Evolutionary conservation across 2,113 vertebrate species (phyloP).

Genomic region (Neolamprologus sp.): DNA sequence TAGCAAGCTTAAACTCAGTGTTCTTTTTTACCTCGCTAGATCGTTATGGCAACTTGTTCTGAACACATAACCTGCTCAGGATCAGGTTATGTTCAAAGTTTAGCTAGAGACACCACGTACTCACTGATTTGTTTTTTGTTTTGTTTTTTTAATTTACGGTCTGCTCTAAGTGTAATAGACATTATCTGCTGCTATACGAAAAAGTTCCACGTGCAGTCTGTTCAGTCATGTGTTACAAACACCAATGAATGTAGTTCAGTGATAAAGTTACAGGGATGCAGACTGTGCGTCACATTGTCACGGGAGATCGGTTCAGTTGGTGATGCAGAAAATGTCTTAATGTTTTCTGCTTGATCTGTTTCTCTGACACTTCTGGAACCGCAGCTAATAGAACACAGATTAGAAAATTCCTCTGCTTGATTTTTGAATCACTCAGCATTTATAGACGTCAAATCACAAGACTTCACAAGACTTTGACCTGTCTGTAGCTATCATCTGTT

Average conservation of each 20-base stretch:
- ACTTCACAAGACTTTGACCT: background rate
- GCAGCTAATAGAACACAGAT: background rate
- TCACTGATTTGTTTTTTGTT: background rate
- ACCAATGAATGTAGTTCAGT: background rate
- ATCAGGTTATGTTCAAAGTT: background rate
- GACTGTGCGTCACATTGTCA: background rate
- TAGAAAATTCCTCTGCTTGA: background rate
- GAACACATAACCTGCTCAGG: background rate
- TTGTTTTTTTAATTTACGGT: background rate
- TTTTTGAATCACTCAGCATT: background rate
- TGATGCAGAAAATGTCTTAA: background rate
- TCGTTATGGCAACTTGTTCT: background rate
- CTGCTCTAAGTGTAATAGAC: background rate
- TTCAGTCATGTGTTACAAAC: background rate
- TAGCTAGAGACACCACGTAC: background rate
- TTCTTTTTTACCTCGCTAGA: background rate
- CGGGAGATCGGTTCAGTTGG: background rate
- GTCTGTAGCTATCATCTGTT: background rate
- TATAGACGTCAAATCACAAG: background rate
- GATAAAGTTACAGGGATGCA: background rate
- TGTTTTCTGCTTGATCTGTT: background rate
- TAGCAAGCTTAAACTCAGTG: background rate
- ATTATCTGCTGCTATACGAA: background rate
- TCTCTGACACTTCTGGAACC: background rate
- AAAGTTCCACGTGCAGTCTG: background rate